phyloP scores from a whole-genome alignment of 2,888 invertebrate genomes.

The Blastobasis adustella region DNA sequence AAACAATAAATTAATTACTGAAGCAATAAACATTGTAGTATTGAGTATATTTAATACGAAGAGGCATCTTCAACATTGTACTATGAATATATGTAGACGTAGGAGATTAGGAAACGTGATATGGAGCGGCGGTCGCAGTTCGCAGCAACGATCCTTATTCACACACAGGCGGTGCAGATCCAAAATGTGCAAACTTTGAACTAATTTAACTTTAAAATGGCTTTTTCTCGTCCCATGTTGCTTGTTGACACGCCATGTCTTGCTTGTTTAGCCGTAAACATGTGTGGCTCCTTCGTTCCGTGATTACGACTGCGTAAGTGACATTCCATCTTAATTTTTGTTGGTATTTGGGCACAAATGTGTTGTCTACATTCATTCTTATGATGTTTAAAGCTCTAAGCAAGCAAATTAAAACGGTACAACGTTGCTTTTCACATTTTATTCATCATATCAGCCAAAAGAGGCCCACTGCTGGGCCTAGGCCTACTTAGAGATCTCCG shows the following conservation, averaged over 20 bases:
- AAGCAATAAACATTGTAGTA: not conserved
- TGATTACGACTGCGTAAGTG: no score
- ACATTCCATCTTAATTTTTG: no score
- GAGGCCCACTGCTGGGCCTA: no score
- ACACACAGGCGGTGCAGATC: constrained; percentile 23
- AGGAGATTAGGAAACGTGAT: not conserved
- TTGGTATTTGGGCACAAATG: no score
- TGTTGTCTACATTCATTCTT: no score
- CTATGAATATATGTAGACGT: not conserved
- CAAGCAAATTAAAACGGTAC: no score
- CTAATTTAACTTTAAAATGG: constrained; percentile 61
- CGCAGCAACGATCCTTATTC: not conserved
- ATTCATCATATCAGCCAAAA: no score
- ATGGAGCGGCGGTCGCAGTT: not conserved
- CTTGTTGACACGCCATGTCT: constrained; percentile 1
- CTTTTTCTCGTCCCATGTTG: constrained; percentile 33
- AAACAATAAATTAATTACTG: no score
- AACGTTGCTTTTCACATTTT: no score
- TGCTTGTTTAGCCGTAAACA: not conserved
- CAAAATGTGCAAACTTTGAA: constrained; percentile 40
- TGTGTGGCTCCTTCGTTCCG: no score
- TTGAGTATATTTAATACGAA: not conserved
- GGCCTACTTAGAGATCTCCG: no score
- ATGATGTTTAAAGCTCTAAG: no score
- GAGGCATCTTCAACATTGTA: not conserved